Evolutionary conservation across 2,888 invertebrate species (phyloP).

Genomic region (Drosophila neotestacea): DNA sequence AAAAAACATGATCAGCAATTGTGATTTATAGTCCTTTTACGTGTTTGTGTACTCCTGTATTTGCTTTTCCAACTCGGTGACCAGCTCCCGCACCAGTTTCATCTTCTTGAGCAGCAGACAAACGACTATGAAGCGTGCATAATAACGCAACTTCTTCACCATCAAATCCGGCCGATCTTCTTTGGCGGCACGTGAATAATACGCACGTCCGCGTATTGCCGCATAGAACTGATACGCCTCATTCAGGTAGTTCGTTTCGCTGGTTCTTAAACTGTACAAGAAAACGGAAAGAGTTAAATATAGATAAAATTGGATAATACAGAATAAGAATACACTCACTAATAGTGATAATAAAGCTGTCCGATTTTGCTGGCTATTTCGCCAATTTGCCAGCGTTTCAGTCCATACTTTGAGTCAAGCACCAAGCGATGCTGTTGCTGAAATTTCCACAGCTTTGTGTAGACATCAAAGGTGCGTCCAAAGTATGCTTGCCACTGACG

Average conservation of each 20-base stretch:
- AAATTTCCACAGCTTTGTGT: slow-evolving; percentile 98
- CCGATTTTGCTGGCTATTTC: slow-evolving; percentile 99
- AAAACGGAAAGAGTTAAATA: not conserved
- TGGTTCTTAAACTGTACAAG: slow-evolving; percentile 92
- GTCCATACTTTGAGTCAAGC: slow-evolving; percentile 95
- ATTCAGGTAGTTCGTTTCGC: slow-evolving; percentile 97
- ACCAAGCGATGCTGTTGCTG: slow-evolving; percentile 97
- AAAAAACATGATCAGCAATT: slow-evolving; percentile 29
- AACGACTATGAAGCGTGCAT: slow-evolving; percentile 98
- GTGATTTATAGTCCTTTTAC: slow-evolving; percentile 66
- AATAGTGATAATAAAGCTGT: slow-evolving; percentile 99
- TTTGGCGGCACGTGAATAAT: slow-evolving; percentile 96
- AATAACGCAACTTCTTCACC: slow-evolving; percentile 98
- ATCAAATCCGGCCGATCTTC: slow-evolving; percentile 97
- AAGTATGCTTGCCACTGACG: slow-evolving; percentile 99
- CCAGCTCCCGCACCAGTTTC: slow-evolving; percentile 95
- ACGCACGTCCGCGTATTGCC: slow-evolving; percentile 96
- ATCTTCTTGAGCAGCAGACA: slow-evolving; percentile 96
- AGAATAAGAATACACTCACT: slow-evolving; percentile 88
- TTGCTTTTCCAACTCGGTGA: slow-evolving; percentile 96
- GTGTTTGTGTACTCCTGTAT: slow-evolving; percentile 97
- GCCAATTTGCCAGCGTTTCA: slow-evolving; percentile 99
- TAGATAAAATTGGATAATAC: not conserved
- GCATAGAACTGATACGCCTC: slow-evolving; percentile 99
- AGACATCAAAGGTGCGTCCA: slow-evolving; percentile 98